Base-by-base conservation (phyloP, 2,113 vertebrate genomes). In the Dissostichus mawsoni region DNA sequence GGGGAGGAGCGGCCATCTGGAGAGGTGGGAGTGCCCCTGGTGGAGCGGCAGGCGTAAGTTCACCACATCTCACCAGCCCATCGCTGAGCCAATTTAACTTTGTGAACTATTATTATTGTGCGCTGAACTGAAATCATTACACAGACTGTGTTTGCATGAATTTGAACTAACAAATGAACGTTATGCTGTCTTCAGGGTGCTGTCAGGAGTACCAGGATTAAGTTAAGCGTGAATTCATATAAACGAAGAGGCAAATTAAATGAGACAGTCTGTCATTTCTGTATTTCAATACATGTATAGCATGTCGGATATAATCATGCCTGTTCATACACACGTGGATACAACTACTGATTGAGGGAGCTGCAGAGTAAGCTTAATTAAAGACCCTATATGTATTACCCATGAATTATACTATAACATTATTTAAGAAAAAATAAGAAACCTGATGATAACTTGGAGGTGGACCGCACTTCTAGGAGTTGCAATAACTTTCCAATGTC, bases 1-100 rank as follows among this genome's bases (percentile, higher is more conserved):
- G 65, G 18, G 80, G 74, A 87, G 80, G 66, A 69, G n/a, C 0
- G 50, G 59, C 82, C 89, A 92, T 90, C 87, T 90, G 90, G 78
- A 80, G 62, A 17, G 69, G 72, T 74, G 72, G 72, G 81, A 85
- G 69, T 47, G 18, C 48, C 83, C 80, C 69, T 83, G 50, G 69
- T 85, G 81, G 81, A 83, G 74, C 41, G 50, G 69, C 65, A 83
- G 70, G 75, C 29, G 3, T 6, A 80, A 78, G 59, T 84, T 84
- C 47, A 80, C 41, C 59, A 59, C 78, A 78, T 82, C 78, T 72
- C 68, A 29, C 11, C 23, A 83, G 81, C 57, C 58, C 56, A 47
- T 76, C 71, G 36, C 68, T 41, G 41, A 81, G 53, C 64, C 65
- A 81, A 33, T 78, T 89, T 73, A 16, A 82, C 69, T 74, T 80